Base-by-base conservation (phyloP, 1,140 invertebrate species). In the Grapholita molesta region DNA sequence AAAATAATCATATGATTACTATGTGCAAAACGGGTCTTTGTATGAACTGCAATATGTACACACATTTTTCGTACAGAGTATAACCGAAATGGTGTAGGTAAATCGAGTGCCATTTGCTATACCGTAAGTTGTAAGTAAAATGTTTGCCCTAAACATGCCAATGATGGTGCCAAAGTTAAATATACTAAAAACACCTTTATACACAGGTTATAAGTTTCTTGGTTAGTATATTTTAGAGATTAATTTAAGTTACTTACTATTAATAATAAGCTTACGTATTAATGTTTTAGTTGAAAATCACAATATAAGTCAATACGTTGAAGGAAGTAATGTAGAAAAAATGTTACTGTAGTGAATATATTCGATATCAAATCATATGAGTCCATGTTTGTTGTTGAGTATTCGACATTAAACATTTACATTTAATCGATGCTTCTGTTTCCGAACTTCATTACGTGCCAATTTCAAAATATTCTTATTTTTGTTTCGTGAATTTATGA, bases 91-190 rank as follows among this genome's bases (percentile, higher is more conserved):
- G 2, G 0, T 61, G 3, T 61, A 61, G 6, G n/a, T 15, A n/a
- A 25, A 12, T 24, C 55, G 55, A 30, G 11, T 61, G 12, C 8
- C 3, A 53, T 57, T 24, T 12, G 12, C 53, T 28, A 12, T 12
- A 25, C 53, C 12, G 25, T 61, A 61, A 30, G 6, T 28, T 15
- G 23, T 55, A 9, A 55, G 66, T 28, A 25, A 8, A 53, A 25
- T 12, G 61, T 24, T 64, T 57, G 35, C 21, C 28, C 30, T 55
- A 55, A 57, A 15, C 5, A 28, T 7, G 55, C 55, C 55, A 66
- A 66, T 18, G 52, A 32, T 12, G n/a, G 64, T 72, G 71, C 71
- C 71, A 72, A 74, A 66, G 64, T 61, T 61, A n/a, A n/a, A n/a
- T n/a, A 28, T 61, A 48, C 42, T 21, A 48, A 48, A 4, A 25